Conservation (phyloP, 2,113 vertebrate species). For the Nannospalax galili region DNA sequence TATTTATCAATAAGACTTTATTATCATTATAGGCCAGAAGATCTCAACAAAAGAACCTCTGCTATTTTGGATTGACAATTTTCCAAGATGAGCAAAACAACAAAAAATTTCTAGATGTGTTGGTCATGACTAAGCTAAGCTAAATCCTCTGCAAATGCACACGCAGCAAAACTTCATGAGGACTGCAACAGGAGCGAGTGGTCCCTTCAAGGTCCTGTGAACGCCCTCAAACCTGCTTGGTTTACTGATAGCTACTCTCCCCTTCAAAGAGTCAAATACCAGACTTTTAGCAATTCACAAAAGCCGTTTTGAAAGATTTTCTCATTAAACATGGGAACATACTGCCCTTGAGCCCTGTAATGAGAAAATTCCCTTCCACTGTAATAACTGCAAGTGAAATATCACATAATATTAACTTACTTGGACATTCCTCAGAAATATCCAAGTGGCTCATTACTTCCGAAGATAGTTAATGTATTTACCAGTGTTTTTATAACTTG, state of each 20-base stretch:
- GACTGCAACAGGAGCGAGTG: not conserved
- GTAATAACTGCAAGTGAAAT: slow-evolving; percentile 30
- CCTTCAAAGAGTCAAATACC: not conserved
- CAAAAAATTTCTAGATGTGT: not conserved
- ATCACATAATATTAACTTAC: slow-evolving; percentile 23
- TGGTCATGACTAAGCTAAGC: not conserved
- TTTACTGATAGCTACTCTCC: not conserved
- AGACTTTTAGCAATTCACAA: slow-evolving; percentile 30
- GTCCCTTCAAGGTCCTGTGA: not conserved
- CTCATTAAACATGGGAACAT: slow-evolving; percentile 20
- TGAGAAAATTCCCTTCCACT: not conserved
- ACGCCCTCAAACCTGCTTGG: not conserved
- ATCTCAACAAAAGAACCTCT: not conserved
- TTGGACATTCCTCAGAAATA: slow-evolving; percentile 6
- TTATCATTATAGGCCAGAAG: not conserved
- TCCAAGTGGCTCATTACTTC: slow-evolving; percentile 47
- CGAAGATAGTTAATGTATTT: slow-evolving; percentile 6
- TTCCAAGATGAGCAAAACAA: not conserved
- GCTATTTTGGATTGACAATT: not conserved
- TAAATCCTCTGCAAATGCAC: not conserved
- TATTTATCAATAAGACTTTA: not conserved
- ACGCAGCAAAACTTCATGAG: slow-evolving; percentile 27
- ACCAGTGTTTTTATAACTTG: slow-evolving; percentile 15
- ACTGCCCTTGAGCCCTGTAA: slow-evolving; percentile 35
- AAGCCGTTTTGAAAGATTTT: slow-evolving; percentile 47